phyloP scores from a whole-genome alignment of 2,888 invertebrate genomes.

The Drosophila histrio region DNA sequence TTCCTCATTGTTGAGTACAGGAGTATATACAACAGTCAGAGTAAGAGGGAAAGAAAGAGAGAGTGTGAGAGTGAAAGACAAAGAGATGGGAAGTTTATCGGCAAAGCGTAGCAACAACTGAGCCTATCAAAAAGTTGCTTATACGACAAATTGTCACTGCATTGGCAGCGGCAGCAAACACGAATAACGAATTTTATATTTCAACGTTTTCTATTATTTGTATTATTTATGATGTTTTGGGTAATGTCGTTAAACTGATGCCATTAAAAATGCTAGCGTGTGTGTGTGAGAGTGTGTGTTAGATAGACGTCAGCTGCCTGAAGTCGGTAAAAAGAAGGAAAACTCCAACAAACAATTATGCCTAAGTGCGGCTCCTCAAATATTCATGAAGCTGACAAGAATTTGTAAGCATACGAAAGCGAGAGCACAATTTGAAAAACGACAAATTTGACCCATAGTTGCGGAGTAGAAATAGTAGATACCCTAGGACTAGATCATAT shows the following conservation, averaged over 20 bases:
- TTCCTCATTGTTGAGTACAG: neutral
- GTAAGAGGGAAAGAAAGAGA: constrained; percentile 2
- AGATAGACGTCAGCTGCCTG: constrained; percentile 55
- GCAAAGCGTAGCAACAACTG: constrained; percentile 31
- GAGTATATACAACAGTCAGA: neutral
- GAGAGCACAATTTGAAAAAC: constrained; percentile 5
- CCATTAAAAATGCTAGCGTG: constrained; percentile 56
- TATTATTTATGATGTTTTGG: constrained; percentile 69
- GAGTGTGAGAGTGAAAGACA: neutral
- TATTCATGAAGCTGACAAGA: constrained; percentile 58
- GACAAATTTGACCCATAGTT: constrained; percentile 6
- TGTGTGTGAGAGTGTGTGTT: constrained; percentile 21
- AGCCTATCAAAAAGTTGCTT: constrained; percentile 72
- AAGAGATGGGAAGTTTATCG: constrained; percentile 54
- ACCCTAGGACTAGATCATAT: too few relatives aligned
- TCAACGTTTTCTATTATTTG: constrained; percentile 66
- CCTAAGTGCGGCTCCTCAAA: constrained; percentile 64
- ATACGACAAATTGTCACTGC: constrained; percentile 68
- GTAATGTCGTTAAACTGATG: constrained; percentile 62
- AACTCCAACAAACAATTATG: constrained; percentile 63
- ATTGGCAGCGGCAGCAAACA: constrained; percentile 24
- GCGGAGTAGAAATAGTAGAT: neutral
- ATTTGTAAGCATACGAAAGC: constrained; percentile 11
- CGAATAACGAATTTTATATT: constrained; percentile 60
- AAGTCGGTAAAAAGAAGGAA: constrained; percentile 13